Evolutionary conservation across 2,888 invertebrate genomes (phyloP).

Genomic region (Ischnura elegans): DNA sequence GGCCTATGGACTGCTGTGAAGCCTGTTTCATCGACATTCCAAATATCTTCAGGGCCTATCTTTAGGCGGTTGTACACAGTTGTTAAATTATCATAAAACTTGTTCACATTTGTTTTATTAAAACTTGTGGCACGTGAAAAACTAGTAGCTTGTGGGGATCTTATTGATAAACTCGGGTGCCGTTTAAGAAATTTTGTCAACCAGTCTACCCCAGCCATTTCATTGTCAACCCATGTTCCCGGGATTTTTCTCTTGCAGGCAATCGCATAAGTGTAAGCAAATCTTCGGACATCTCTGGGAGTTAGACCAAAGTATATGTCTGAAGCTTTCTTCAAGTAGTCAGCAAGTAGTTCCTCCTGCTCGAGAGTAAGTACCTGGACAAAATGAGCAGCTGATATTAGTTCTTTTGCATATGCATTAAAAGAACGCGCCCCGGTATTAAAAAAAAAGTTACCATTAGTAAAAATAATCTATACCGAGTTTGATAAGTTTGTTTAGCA

Average conservation of each 20-base stretch:
- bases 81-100: not conserved
- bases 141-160: slow-evolving; percentile 72
- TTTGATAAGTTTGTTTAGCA: too few relatives aligned
- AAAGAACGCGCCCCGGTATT: too few relatives aligned
- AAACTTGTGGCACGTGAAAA: slow-evolving; percentile 71
- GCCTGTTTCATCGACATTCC: slow-evolving; percentile 76
- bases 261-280: not conserved
- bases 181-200: slow-evolving; percentile 69
- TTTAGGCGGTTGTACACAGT: slow-evolving; percentile 62
- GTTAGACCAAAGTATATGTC: slow-evolving; percentile 14
- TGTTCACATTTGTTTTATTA: slow-evolving; percentile 17
- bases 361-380: too few relatives aligned
- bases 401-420: too few relatives aligned
- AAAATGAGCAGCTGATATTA: too few relatives aligned
- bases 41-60: slow-evolving; percentile 74
- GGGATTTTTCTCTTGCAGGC: slow-evolving; percentile 25
- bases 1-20: slow-evolving; percentile 76
- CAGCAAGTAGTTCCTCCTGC: too few relatives aligned
- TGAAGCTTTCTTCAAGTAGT: not conserved
- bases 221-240: slow-evolving; percentile 59
- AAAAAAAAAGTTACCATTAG: too few relatives aligned
- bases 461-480: too few relatives aligned
- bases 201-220: slow-evolving; percentile 71
- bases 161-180: slow-evolving; percentile 70
- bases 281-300: not conserved